Percentiles rank a stretch among this genome's conserved stretches.
Conservation (phyloP, 2,113 vertebrate species). For the Mirza zaza region DNA sequence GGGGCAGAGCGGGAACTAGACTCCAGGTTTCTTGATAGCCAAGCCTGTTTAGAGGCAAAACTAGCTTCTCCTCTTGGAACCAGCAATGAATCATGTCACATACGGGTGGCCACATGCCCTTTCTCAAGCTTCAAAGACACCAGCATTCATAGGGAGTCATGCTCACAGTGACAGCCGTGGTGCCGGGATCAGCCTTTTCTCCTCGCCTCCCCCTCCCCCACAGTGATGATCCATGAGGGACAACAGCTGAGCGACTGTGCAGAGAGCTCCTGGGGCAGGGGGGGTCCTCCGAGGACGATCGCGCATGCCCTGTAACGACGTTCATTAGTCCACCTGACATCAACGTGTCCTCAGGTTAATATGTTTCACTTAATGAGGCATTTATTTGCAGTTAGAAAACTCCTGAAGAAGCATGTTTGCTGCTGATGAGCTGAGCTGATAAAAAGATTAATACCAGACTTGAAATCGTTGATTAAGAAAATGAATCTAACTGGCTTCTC, state of each 20-base stretch:
- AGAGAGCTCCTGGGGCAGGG: background rate
- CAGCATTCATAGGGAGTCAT: background rate
- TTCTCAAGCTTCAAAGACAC: background rate
- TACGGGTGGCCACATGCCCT: background rate
- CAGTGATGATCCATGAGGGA: background rate
- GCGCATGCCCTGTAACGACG: slow-evolving; percentile 27
- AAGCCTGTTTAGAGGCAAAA: background rate
- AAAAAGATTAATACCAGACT: slow-evolving; percentile 79
- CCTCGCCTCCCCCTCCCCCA: background rate
- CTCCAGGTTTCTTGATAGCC: background rate
- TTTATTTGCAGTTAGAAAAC: slow-evolving; percentile 78
- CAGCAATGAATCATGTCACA: background rate
- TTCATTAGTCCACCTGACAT: slow-evolving; percentile 76
- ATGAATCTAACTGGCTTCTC: slow-evolving; percentile 69
- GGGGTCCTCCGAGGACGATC: background rate
- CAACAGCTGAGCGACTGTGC: accelerated
- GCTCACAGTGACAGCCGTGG: accelerated
- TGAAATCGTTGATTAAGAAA: slow-evolving; percentile 72
- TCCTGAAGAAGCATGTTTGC: slow-evolving; percentile 77
- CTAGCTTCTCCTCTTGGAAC: background rate
- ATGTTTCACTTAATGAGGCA: slow-evolving; percentile 79
- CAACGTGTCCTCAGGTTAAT: slow-evolving; percentile 76
- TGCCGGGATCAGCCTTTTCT: background rate
- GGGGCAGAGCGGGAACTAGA: background rate
- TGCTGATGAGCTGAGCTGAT: slow-evolving; percentile 74